Evolutionary conservation across 2,113 vertebrate genomes (phyloP).

Genomic region (Otus sunia): DNA sequence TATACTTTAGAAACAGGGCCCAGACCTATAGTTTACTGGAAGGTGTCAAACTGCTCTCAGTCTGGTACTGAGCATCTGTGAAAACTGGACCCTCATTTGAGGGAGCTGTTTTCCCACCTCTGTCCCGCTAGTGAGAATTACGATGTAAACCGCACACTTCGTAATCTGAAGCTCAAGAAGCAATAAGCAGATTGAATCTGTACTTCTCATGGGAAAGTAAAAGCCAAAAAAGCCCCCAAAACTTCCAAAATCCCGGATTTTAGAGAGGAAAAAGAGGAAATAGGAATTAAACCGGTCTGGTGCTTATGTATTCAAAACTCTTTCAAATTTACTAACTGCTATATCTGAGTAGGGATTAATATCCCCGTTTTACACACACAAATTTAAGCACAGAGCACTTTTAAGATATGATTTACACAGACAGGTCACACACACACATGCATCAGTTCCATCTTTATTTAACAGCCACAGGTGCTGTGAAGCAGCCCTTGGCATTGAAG

Average conservation of each 20-base stretch:
- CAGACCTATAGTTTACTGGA: background rate
- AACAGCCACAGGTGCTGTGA: background rate
- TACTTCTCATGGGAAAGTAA: background rate
- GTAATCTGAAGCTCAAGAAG: background rate
- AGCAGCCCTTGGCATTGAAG: background rate
- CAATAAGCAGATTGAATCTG: background rate
- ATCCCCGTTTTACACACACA: background rate
- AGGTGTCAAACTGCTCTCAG: background rate
- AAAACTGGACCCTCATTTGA: background rate
- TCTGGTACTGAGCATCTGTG: background rate
- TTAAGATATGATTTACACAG: background rate
- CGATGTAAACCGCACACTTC: rapidly evolving
- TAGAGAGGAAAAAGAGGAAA: background rate
- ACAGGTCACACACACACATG: background rate
- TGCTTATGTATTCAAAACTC: background rate
- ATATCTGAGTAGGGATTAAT: background rate
- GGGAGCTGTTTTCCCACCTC: background rate
- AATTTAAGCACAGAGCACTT: background rate
- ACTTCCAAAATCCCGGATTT: background rate
- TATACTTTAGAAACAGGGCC: background rate
- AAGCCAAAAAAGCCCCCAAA: background rate
- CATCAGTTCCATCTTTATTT: background rate
- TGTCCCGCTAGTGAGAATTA: background rate
- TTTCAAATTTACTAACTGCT: background rate
- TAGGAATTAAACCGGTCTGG: background rate